Evolutionary conservation across 2,888 invertebrate species (phyloP).

Genomic region (Torymus tubicola): DNA sequence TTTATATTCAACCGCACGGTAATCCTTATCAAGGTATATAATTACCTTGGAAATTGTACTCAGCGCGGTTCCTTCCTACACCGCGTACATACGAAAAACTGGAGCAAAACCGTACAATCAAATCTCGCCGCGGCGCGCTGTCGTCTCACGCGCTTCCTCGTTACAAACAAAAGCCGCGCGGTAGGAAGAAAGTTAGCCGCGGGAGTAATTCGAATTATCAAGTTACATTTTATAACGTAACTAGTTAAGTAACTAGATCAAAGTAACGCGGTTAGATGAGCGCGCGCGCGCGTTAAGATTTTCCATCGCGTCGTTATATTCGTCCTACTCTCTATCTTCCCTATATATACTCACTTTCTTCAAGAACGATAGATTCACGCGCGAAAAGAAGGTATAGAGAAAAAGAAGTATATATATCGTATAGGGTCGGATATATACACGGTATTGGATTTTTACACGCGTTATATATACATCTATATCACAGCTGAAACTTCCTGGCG

Average conservation of each 20-base stretch:
- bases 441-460: conserved; percentile 34
- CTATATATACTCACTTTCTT: not conserved
- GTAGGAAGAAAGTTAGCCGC: not conserved
- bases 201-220: not conserved
- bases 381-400: not conserved
- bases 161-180: too few species aligned
- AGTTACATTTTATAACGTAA: conserved; percentile 1
- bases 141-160: not conserved
- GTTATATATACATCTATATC: too few species aligned
- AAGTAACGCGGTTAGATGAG: not conserved
- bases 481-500: too few species aligned
- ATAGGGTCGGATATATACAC: not conserved
- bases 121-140: not conserved
- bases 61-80: too few species aligned
- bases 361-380: conserved; percentile 3
- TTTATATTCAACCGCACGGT: too few species aligned
- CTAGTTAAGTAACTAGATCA: not conserved
- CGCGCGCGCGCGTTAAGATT: not conserved
- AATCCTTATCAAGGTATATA: too few species aligned
- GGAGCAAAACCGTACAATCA: too few species aligned
- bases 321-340: not conserved
- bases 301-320: not conserved
- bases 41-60: too few species aligned
- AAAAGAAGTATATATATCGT: not conserved
- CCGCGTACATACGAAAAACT: too few species aligned